These are phyloP conservation scores for Pseudochirops cupreus DNA, from an alignment of 2,797 vertebrate genomes.

Conservation along the genomic window DNA sequence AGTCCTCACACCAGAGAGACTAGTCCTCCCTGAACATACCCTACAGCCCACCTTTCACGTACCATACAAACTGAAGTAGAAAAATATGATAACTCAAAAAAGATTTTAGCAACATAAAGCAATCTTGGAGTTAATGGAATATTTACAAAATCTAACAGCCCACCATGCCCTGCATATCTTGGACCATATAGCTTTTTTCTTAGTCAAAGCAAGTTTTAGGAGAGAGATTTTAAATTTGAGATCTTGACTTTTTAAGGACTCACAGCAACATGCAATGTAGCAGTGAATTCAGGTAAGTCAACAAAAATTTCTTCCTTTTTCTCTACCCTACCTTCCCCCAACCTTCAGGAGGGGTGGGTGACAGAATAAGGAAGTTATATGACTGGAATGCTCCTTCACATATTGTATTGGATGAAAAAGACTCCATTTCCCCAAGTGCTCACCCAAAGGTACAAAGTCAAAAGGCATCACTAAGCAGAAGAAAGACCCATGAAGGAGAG, in stretches of 20 bases:
- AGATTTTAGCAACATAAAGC: neutral
- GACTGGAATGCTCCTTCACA: neutral
- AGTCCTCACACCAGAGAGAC: too few relatives aligned
- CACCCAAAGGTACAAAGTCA: neutral
- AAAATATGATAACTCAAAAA: neutral
- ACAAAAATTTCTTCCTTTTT: neutral
- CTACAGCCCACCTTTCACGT: neutral
- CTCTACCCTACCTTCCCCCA: neutral
- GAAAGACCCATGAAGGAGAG: neutral
- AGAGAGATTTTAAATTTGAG: neutral
- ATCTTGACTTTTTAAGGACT: neutral
- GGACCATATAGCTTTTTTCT: neutral
- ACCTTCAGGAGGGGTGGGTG: neutral
- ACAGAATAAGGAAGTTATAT: neutral
- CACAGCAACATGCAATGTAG: neutral
- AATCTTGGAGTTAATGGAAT: neutral
- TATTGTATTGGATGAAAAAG: neutral
- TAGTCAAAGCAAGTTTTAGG: neutral
- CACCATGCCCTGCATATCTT: neutral
- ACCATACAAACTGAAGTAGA: neutral
- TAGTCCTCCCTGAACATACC: too few relatives aligned
- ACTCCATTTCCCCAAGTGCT: neutral
- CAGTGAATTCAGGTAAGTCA: neutral
- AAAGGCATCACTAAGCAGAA: neutral
- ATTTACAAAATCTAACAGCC: neutral